A percentile compares a stretch with the other conserved stretches of the same genome.
Evolutionary conservation across 23 tunicate species (phyloP).

Genomic region (Botrylloides violaceus): DNA sequence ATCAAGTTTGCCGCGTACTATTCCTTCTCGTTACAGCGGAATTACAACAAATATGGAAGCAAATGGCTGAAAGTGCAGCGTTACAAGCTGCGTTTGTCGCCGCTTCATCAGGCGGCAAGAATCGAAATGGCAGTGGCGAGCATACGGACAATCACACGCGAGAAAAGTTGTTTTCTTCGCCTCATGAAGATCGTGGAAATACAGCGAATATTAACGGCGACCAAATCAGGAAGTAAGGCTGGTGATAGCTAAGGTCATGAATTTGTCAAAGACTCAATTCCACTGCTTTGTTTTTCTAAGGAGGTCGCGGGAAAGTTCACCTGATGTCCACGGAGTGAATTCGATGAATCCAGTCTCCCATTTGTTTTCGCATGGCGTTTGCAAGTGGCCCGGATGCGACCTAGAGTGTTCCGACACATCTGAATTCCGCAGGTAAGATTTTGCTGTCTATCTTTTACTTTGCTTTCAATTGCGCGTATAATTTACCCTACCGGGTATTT

Average conservation of each 20-base stretch:
- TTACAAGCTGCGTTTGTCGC: constrained; percentile 16
- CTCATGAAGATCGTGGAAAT: neutral
- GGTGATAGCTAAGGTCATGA: neutral
- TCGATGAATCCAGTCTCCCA: constrained; percentile 24
- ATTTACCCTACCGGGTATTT: too few species aligned
- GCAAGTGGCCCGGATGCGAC: constrained; percentile 99
- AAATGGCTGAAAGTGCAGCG: constrained; percentile 22
- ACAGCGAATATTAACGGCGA: constrained; percentile 6
- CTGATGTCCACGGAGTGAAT: constrained; percentile 15
- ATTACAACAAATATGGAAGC: constrained; percentile 23
- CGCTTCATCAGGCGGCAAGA: constrained; percentile 14
- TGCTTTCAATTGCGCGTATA: neutral
- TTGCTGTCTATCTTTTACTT: too few species aligned
- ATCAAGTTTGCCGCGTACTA: neutral
- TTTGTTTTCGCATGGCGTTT: constrained; percentile 63
- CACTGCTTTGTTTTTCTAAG: neutral
- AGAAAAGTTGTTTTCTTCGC: constrained; percentile 17
- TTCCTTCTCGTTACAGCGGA: constrained; percentile 12
- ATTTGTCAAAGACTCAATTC: too few species aligned
- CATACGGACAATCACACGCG: neutral
- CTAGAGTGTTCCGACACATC: constrained; percentile 42
- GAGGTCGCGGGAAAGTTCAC: constrained; percentile 44
- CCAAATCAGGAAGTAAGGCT: neutral
- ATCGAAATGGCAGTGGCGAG: neutral
- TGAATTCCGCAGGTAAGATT: constrained; percentile 55